A percentile compares a stretch with the other conserved stretches of the same genome.
phyloP scores from a whole-genome alignment of 1,140 invertebrate genomes.

The Aphaenogaster rudis region DNA sequence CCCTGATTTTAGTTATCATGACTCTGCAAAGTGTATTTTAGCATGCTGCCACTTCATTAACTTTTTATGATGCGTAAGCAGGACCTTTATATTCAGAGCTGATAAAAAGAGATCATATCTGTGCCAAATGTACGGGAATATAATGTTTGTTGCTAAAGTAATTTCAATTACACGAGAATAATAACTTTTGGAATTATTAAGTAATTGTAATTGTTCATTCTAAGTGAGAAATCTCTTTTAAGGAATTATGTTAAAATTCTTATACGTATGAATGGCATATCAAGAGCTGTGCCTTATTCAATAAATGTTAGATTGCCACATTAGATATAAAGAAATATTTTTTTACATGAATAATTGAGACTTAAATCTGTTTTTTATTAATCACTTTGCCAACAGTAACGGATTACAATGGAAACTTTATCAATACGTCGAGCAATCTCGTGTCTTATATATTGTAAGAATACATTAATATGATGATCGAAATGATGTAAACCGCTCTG shows the following conservation, averaged over 20 bases:
- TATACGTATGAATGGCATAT: not conserved
- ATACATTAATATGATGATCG: slow-evolving; percentile 2
- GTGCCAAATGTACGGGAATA: not conserved
- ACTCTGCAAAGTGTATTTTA: slow-evolving; percentile 48
- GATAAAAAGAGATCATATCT: slow-evolving; percentile 34
- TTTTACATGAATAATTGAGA: not conserved
- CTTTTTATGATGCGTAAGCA: slow-evolving; percentile 52
- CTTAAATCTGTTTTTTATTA: not conserved
- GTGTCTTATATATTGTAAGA: not conserved
- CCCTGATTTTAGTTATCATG: slow-evolving; percentile 47
- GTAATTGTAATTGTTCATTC: not conserved
- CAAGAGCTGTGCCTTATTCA: not conserved
- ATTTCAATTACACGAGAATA: not conserved
- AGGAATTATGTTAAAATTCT: not conserved
- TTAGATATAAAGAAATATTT: not conserved
- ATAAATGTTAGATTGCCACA: not conserved
- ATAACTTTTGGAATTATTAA: not conserved
- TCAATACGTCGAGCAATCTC: not conserved
- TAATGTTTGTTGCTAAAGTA: not conserved
- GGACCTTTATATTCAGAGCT: slow-evolving; percentile 7
- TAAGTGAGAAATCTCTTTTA: not conserved
- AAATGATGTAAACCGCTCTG: not conserved
- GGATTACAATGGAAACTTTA: not conserved
- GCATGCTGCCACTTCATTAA: slow-evolving; percentile 55
- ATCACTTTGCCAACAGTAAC: not conserved